phyloP scores from a whole-genome alignment of 2,888 invertebrate genomes.

The Heliothis peltigera region DNA sequence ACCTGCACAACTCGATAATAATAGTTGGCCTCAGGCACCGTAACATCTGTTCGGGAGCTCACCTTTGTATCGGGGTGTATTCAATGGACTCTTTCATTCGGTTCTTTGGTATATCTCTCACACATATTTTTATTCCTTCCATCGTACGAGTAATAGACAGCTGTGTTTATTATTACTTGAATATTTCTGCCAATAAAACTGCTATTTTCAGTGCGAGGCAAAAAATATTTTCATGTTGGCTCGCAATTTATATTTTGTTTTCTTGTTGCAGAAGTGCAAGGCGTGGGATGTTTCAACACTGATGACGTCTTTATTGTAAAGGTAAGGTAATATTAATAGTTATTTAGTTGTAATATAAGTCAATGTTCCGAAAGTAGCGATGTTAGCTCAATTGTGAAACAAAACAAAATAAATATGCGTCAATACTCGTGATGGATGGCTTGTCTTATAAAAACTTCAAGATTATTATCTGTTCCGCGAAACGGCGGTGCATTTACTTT shows the following conservation, averaged over 20 bases:
- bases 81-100: constrained; percentile 72
- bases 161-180: constrained; percentile 57
- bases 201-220: constrained; percentile 39
- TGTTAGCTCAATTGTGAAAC: constrained; percentile 14
- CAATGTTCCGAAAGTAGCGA: constrained; percentile 6
- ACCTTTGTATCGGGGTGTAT: constrained; percentile 71
- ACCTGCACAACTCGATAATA: constrained; percentile 77
- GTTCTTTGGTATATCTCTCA: constrained; percentile 65
- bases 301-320: constrained; percentile 76
- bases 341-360: constrained; percentile 24
- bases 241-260: constrained; percentile 53
- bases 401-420: constrained; percentile 38
- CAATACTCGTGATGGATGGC: constrained; percentile 57
- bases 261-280: constrained; percentile 86
- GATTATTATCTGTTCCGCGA: constrained; percentile 68
- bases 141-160: constrained; percentile 54
- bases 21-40: constrained; percentile 66
- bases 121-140: constrained; percentile 53
- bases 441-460: constrained; percentile 56
- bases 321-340: constrained; percentile 68
- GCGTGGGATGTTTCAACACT: constrained; percentile 80
- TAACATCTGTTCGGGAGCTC: constrained; percentile 81
- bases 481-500: constrained; percentile 57
- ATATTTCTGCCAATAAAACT: constrained; percentile 31
- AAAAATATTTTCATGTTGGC: constrained; percentile 27